Evolutionary conservation across 2,888 invertebrate genomes (phyloP).

Genomic region (Caenorhabditis sinica): DNA sequence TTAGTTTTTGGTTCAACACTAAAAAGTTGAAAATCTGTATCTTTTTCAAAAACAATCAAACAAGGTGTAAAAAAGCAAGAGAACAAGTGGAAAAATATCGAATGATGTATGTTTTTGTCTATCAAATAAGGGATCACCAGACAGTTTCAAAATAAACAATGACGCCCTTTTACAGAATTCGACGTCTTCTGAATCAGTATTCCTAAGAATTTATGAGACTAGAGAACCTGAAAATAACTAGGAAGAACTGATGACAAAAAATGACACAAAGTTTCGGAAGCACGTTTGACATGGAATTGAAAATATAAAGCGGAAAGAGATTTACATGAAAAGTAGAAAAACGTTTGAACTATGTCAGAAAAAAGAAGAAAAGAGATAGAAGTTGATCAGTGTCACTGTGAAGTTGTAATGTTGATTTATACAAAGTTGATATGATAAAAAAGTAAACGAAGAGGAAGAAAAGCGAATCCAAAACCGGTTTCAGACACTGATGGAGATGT

Average conservation of each 20-base stretch:
- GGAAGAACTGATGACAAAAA: constrained; percentile 17
- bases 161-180: background rate
- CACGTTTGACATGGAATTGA: constrained; percentile 3
- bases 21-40: background rate
- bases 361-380: constrained; percentile 10
- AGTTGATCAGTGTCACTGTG: constrained; percentile 9
- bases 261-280: background rate
- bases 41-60: constrained; percentile 9
- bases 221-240: background rate
- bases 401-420: constrained; percentile 31
- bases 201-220: background rate
- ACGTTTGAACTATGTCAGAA: constrained; percentile 1
- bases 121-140: background rate
- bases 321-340: constrained; percentile 29
- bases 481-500: constrained; percentile 64
- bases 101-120: constrained; percentile 28
- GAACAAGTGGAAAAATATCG: constrained; percentile 15
- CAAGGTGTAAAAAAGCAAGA: constrained; percentile 21
- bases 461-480: constrained; percentile 51
- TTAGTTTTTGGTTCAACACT: constrained; percentile 36
- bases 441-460: background rate
- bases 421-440: constrained; percentile 41
- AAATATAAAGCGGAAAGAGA: background rate
- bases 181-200: constrained; percentile 9
- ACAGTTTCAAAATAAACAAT: constrained; percentile 12